Conservation (phyloP, 2,797 vertebrate species). For the Gallinago stenura region DNA sequence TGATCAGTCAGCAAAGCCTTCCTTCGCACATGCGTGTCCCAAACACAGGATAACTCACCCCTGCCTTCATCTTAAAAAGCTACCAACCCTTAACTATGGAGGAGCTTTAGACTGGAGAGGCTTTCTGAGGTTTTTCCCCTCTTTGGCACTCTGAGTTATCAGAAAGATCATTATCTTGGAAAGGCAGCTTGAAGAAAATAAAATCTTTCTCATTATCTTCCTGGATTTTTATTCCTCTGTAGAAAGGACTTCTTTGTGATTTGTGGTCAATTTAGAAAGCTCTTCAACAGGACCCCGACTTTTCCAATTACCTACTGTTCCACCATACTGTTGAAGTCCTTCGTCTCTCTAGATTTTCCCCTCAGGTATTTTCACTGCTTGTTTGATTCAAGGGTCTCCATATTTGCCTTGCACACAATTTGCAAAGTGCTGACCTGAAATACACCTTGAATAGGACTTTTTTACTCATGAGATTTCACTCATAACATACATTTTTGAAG, state of each 20-base stretch:
- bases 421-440: neutral
- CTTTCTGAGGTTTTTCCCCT: fast-evolving
- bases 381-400: neutral
- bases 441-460: neutral
- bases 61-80: neutral
- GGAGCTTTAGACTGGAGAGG: neutral
- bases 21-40: fast-evolving
- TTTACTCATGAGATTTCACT: neutral
- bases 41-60: neutral
- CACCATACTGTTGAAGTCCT: neutral
- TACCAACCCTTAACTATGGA: neutral
- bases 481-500: neutral
- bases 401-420: neutral
- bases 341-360: neutral
- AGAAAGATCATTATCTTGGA: fast-evolving
- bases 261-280: neutral
- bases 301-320: fast-evolving
- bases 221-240: neutral
- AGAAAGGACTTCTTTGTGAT: neutral
- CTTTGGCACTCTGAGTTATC: neutral
- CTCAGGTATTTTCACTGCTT: neutral
- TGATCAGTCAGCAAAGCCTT: neutral
- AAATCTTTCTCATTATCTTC: neutral
- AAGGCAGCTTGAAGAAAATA: neutral
- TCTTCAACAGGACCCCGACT: neutral